phyloP scores from a whole-genome alignment of 2,888 invertebrate species.

The Eristalis tenax region DNA sequence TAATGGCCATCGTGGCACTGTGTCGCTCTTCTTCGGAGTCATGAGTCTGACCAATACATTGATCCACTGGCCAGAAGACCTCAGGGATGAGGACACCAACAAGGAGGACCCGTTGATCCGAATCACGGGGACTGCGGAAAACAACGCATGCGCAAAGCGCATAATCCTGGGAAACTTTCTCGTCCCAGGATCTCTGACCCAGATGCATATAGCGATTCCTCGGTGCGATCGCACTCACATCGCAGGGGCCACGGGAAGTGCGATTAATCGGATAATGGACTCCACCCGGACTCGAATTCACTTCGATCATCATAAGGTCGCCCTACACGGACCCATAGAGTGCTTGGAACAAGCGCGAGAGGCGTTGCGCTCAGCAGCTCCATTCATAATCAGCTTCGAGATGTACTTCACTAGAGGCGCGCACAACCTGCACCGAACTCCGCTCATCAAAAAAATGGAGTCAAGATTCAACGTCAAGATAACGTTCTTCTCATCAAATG shows the following conservation, averaged over 20 bases:
- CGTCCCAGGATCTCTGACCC: conserved; percentile 95
- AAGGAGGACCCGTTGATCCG: conserved; percentile 98
- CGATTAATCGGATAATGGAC: conserved; percentile 91
- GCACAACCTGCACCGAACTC: conserved; percentile 87
- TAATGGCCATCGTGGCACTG: conserved; percentile 79
- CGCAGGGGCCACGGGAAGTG: conserved; percentile 80
- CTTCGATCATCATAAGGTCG: conserved; percentile 99
- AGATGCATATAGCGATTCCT: conserved; percentile 98
- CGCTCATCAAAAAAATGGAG: conserved; percentile 91
- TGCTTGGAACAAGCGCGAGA: conserved; percentile 94
- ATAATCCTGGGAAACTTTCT: conserved; percentile 93
- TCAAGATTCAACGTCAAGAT: conserved; percentile 93
- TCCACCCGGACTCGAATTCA: conserved; percentile 98
- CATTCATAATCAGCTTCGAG: conserved; percentile 95
- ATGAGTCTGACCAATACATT: background rate
- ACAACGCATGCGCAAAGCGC: conserved; percentile 91
- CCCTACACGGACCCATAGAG: conserved; percentile 94
- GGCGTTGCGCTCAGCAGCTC: conserved; percentile 92
- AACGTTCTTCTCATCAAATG: conserved; percentile 91
- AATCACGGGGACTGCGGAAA: conserved; percentile 90
- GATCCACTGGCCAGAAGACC: conserved; percentile 55
- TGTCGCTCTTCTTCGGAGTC: conserved; percentile 73
- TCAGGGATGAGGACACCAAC: conserved; percentile 91
- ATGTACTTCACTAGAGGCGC: conserved; percentile 89
- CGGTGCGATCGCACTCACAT: conserved; percentile 99